Percentiles rank a stretch among this genome's conserved stretches.
Evolutionary conservation across 2,888 invertebrate genomes (phyloP).

Genomic region (Hydropsyche betteni): DNA sequence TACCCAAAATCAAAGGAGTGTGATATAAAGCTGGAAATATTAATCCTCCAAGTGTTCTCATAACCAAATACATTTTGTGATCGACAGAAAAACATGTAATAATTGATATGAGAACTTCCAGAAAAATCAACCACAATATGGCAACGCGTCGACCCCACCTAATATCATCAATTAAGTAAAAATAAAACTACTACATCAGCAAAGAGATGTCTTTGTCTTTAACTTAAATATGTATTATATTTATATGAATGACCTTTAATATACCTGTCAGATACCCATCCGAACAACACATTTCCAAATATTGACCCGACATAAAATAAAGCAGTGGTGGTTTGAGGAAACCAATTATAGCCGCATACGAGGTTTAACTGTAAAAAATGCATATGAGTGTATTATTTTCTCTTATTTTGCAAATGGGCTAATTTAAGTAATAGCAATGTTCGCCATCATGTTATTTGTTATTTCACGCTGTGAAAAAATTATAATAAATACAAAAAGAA

Average conservation of each 20-base stretch:
- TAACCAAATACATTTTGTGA: slow-evolving; percentile 68
- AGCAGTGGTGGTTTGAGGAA: slow-evolving; percentile 71
- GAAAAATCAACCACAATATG: slow-evolving; percentile 69
- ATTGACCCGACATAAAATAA: slow-evolving; percentile 75
- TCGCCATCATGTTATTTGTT: no score
- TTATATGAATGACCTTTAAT: slow-evolving; percentile 30
- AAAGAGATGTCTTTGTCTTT: not conserved
- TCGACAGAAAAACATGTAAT: slow-evolving; percentile 69
- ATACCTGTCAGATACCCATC: slow-evolving; percentile 73
- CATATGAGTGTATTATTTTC: no score
- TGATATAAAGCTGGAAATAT: slow-evolving; percentile 76
- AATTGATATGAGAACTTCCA: slow-evolving; percentile 70
- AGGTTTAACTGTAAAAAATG: slow-evolving; percentile 65
- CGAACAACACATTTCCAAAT: slow-evolving; percentile 73
- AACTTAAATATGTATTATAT: slow-evolving; percentile 20
- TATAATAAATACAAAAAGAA: not conserved
- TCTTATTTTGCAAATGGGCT: no score
- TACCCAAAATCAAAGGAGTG: slow-evolving; percentile 72
- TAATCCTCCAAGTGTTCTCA: slow-evolving; percentile 70
- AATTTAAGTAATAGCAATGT: no score
- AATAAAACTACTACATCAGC: not conserved
- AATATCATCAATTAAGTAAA: slow-evolving; percentile 49
- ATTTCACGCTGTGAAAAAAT: no score
- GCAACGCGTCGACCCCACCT: slow-evolving; percentile 72
- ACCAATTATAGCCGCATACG: slow-evolving; percentile 71